Base-by-base conservation (phyloP, 2,797 vertebrate species). In the Microctenopoma lineatum region DNA sequence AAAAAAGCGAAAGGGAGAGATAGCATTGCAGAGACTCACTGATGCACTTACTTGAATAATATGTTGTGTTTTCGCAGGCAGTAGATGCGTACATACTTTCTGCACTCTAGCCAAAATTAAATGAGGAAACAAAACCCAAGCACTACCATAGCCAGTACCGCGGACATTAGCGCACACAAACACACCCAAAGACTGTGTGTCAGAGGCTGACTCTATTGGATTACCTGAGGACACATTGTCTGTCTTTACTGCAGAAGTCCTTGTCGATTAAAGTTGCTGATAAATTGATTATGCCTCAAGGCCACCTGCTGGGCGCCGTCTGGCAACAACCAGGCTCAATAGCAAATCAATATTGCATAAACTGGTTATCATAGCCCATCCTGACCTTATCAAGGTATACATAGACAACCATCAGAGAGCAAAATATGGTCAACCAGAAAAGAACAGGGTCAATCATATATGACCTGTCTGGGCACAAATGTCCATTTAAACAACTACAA, bases 211-310 rank as follows among this genome's bases (percentile, higher is more conserved):
- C 61, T 83, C 75, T 82, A 92, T 93, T 89, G 86, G 75, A 93
- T 92, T 92, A 91, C 80, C 72, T 79, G 79, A 80, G 89, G 88
- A 88, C 89, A 84, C 81, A 63, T 81, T 83, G 91, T 89, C 87
- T 85, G 81, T 87, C 87, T 89, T 88, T 90, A 90, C 86, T 86
- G 88, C 81, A 83, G 81, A 85, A 83, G 84, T 89, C 89, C 87
- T 87, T 87, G 90, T 90, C 87, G 83, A 91, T 93, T 93, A 83
- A 90, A 89, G 80, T 82, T 82, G 81, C 84, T 85, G 90, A 93
- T 91, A 90, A 91, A 92, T 90, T 87, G 88, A 93, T 92, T 90
- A 89, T 60, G 79, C 83, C 90, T 86, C 77, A 73, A 90, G 86
- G 90, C 88, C 87, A 89, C 87, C 90, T 90, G 89, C 85, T 85